A percentile compares a stretch with the other conserved stretches of the same genome.
phyloP scores from a whole-genome alignment of 23 tunicate species.

The Botrylloides violaceus region DNA sequence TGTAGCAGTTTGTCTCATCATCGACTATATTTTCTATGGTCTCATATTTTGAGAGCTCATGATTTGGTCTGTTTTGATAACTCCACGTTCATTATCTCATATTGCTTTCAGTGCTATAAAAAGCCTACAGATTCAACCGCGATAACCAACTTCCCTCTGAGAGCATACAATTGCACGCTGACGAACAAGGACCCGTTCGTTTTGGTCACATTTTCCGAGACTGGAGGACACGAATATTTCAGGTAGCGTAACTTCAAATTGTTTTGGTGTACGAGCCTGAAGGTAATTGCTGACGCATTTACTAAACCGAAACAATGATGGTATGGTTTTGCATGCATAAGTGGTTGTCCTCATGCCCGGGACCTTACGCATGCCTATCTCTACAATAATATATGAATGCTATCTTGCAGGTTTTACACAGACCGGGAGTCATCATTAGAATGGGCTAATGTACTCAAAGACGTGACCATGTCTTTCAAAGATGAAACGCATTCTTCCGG shows the following conservation, averaged over 20 bases:
- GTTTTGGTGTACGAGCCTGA: too few species aligned
- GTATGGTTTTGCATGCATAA: too few species aligned
- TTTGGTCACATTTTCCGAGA: not conserved
- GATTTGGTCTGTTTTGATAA: not conserved
- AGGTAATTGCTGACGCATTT: too few species aligned
- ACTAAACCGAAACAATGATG: too few species aligned
- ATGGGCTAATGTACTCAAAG: conserved; percentile 35
- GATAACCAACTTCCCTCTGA: conserved; percentile 34
- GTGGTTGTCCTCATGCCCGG: too few species aligned
- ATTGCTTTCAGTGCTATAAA: conserved; percentile 45
- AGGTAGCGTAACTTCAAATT: too few species aligned
- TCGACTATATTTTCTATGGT: too few species aligned
- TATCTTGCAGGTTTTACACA: conserved; percentile 35
- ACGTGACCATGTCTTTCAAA: conserved; percentile 17
- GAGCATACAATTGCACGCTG: conserved; percentile 27
- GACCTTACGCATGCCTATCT: too few species aligned
- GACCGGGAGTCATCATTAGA: conserved; percentile 18
- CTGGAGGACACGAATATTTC: too few species aligned
- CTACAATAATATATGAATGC: too few species aligned
- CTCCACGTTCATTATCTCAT: not conserved
- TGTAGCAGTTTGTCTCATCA: too few species aligned
- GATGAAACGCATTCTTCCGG: conserved; percentile 6
- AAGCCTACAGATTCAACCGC: conserved; percentile 34
- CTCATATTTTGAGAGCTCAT: too few species aligned
- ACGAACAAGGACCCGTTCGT: conserved; percentile 31